Percentiles rank a stretch among this genome's conserved stretches.
Evolutionary conservation across 2,888 invertebrate genomes (phyloP).

Genomic region (Torymus texanus): DNA sequence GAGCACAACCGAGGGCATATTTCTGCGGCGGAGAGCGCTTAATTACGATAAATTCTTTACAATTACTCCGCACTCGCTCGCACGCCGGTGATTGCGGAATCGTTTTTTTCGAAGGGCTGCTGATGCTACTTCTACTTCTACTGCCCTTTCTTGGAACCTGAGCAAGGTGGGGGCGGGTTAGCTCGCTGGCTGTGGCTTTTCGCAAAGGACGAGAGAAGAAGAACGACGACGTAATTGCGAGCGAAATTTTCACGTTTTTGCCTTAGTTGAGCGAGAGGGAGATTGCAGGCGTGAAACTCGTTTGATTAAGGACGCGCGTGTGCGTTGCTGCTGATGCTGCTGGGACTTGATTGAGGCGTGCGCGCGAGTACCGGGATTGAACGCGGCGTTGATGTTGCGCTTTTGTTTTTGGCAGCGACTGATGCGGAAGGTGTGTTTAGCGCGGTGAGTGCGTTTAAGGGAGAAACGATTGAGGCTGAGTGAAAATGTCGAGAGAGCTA

Average conservation of each 20-base stretch:
- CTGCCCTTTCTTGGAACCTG: conserved; percentile 16
- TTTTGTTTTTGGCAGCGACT: too few species aligned
- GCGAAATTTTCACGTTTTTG: conserved; percentile 28
- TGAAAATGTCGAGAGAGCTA: too few species aligned
- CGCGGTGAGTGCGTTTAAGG: too few species aligned
- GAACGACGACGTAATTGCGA: conserved; percentile 13
- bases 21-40: conserved; percentile 16
- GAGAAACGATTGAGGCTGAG: too few species aligned
- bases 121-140: not conserved
- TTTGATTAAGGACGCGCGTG: conserved; percentile 1
- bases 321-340: not conserved
- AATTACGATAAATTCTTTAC: conserved; percentile 52
- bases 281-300: conserved; percentile 17
- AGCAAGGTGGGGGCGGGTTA: conserved; percentile 38
- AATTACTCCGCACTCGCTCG: conserved; percentile 37
- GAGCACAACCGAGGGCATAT: too few species aligned
- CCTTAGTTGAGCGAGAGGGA: not conserved
- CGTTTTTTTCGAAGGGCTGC: conserved; percentile 24
- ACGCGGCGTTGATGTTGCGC: too few species aligned
- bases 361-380: too few species aligned
- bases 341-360: not conserved
- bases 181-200: conserved; percentile 24
- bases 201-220: conserved; percentile 18
- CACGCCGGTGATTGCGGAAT: conserved; percentile 41
- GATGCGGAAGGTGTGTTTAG: too few species aligned